These are phyloP conservation scores for Lipophrys pholis DNA, from an alignment of 2,113 vertebrate genomes.

Conservation along the genomic window DNA sequence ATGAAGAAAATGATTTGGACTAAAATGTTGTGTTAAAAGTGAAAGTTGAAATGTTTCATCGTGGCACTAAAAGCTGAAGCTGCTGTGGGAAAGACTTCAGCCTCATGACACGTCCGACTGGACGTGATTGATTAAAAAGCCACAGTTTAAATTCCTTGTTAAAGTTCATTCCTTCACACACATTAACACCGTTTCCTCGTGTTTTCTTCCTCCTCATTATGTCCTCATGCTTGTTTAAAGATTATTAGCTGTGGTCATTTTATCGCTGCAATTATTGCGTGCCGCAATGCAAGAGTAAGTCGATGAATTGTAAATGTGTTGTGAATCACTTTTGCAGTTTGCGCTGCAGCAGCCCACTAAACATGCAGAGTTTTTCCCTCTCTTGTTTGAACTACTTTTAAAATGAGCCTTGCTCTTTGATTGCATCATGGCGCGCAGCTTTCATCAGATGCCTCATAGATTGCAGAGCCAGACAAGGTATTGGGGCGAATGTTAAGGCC, in stretches of 20 bases:
- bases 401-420: slow-evolving; percentile 79
- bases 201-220: slow-evolving; percentile 68
- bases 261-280: slow-evolving; percentile 72
- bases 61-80: too few species aligned
- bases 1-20: too few species aligned
- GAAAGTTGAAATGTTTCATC: neutral
- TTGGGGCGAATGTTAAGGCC: slow-evolving; percentile 57
- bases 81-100: too few species aligned
- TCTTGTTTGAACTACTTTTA: slow-evolving; percentile 73
- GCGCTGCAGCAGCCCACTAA: slow-evolving; percentile 68
- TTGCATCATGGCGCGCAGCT: slow-evolving; percentile 78
- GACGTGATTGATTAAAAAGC: slow-evolving; percentile 43
- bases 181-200: slow-evolving; percentile 36
- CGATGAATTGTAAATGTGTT: slow-evolving; percentile 63
- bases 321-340: slow-evolving; percentile 60
- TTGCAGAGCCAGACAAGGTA: slow-evolving; percentile 71
- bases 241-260: slow-evolving; percentile 77
- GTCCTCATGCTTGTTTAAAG: slow-evolving; percentile 64
- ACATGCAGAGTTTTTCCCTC: slow-evolving; percentile 61
- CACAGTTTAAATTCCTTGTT: too few species aligned
- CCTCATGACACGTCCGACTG: too few species aligned
- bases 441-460: slow-evolving; percentile 77
- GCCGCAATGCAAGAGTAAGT: slow-evolving; percentile 67
- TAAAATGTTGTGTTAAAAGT: too few species aligned
- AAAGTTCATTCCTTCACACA: slow-evolving; percentile 25